These are phyloP conservation scores for Onychostruthus taczanowskii DNA, from an alignment of 2,113 vertebrate species.

Conservation along the genomic window DNA sequence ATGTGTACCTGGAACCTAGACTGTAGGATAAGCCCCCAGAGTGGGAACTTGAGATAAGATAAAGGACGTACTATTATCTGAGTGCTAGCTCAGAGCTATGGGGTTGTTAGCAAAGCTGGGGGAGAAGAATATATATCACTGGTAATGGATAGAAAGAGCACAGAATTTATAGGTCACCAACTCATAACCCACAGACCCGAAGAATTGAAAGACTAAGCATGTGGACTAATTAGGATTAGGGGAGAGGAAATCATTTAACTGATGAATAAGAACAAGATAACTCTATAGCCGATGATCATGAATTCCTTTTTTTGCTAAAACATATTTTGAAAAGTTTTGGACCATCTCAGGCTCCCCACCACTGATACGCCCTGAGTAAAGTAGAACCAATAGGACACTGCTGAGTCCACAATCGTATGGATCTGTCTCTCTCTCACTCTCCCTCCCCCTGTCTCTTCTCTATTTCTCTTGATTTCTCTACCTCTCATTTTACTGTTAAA, in stretches of 20 bases:
- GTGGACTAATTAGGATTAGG: neutral
- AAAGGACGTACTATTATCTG: no score
- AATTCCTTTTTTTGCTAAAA: neutral
- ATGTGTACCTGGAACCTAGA: neutral
- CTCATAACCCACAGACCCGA: neutral
- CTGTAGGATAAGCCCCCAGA: no score
- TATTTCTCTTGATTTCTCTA: neutral
- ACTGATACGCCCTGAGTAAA: neutral
- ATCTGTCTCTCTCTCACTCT: neutral
- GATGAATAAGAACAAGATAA: neutral
- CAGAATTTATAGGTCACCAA: no score
- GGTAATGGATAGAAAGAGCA: neutral
- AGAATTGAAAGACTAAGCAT: neutral
- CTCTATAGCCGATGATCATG: neutral
- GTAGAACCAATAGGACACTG: no score
- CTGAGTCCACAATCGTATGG: fast-evolving
- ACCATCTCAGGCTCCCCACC: neutral
- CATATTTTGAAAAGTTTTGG: neutral
- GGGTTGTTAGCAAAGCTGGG: neutral
- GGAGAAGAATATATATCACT: no score
- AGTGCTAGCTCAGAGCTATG: neutral
- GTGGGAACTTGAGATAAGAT: neutral
- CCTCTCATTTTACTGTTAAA: neutral
- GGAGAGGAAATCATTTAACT: neutral
- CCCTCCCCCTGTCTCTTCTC: fast-evolving